Base-by-base conservation (phyloP, 2,113 vertebrate species). In the Elephas maximus region DNA sequence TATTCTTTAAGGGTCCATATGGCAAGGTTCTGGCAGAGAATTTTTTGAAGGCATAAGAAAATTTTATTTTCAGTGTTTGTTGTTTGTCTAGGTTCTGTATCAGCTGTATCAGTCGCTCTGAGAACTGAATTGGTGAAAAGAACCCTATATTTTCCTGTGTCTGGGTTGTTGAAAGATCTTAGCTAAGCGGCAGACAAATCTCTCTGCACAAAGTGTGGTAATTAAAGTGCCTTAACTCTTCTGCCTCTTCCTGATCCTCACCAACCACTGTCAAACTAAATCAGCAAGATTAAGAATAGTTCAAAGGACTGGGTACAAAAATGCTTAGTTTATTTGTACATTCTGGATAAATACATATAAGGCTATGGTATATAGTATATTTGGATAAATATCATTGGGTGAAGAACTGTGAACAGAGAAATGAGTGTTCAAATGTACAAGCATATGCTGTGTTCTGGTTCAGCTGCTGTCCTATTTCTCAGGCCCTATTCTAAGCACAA, bases 101-200 rank as follows among this genome's bases (percentile, higher is more conserved):
- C 41, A 94, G 12, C 33, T 62, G 8, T 87, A 73, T 86, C 45
- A 94, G 17, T 30, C 93, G 73, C 57, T 94, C 90, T 60, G 33
- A 93, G 67, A 82, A 87, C 4, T 48, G 21, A 41, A 48, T 86
- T 86, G 11, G 11, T 65, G 3, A 71, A 90, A 73, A 78, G n/a
- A 83, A 60, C 10, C 28, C 63, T 90, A 18, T 48, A 17, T 37
- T 90, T 93, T 82, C 14, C 0, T 45, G 9, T 73, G 62, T 60
- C 20, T 89, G 28, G 63, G 18, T 44, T 71, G 48, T 45, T 87
- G 69, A 92, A 73, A 20, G 12, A 53, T 85, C 30, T 90, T 92
- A 82, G 37, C 9, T n/a, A 30, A 51, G 33, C 45, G 65, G 8
- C 28, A 93, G 92, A 45, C 76, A 94, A 45, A 51, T 67, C 71